Evolutionary conservation across 2,888 invertebrate species (phyloP).

Genomic region (Artemia sinica): DNA sequence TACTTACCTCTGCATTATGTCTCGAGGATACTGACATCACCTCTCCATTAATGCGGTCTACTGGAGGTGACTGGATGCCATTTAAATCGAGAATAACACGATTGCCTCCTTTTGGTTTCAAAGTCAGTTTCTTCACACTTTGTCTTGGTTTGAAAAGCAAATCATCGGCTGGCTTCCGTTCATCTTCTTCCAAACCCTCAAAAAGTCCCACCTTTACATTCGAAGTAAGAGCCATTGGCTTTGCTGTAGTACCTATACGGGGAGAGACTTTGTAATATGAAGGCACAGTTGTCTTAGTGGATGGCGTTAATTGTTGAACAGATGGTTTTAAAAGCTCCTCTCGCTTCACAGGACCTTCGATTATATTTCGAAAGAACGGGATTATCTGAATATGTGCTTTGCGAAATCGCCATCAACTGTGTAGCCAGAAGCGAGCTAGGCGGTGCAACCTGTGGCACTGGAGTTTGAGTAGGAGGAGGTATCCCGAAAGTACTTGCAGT

Average conservation of each 20-base stretch:
- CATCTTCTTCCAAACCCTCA: conserved; percentile 54
- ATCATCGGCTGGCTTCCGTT: conserved; percentile 10
- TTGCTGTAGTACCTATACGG: background rate
- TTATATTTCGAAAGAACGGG: conserved; percentile 18
- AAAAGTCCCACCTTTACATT: conserved; percentile 40
- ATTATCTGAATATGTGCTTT: conserved; percentile 15
- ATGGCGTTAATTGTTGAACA: background rate
- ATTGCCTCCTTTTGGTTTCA: conserved; percentile 39
- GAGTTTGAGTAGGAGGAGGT: conserved; percentile 21
- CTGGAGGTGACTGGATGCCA: background rate
- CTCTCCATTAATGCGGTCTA: no score
- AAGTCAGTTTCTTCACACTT: conserved; percentile 50
- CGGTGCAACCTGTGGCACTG: conserved; percentile 21
- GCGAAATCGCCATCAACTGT: conserved; percentile 7
- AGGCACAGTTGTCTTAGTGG: background rate
- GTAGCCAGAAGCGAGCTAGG: conserved; percentile 19
- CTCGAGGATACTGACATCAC: no score
- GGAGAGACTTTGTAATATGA: background rate
- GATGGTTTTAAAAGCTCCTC: conserved; percentile 1
- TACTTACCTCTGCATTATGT: no score
- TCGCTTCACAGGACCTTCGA: background rate
- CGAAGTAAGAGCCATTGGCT: conserved; percentile 7
- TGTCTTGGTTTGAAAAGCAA: conserved; percentile 35
- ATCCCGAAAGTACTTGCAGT: conserved; percentile 28
- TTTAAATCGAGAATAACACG: background rate